Percentiles rank a stretch among this genome's conserved stretches.
Conservation (phyloP, 2,888 invertebrate genomes). For the Bellardia bayeri region DNA sequence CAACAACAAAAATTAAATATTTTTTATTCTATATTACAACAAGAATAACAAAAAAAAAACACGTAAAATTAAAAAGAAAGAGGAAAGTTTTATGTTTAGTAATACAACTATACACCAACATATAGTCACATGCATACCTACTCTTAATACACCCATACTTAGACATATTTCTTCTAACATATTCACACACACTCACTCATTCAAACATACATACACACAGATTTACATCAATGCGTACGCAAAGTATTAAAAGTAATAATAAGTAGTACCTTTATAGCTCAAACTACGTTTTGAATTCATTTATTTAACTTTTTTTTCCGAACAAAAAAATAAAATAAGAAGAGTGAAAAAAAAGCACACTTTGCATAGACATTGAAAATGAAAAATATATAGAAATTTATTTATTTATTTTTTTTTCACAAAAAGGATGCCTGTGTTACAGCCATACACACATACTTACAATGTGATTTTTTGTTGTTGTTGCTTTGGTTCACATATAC, state of each 20-base stretch:
- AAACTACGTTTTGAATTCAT: slow-evolving; percentile 72
- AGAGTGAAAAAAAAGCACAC: slow-evolving; percentile 38
- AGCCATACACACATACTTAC: slow-evolving; percentile 61
- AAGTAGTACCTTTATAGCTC: slow-evolving; percentile 79
- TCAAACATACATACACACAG: not conserved
- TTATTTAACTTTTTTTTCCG: slow-evolving; percentile 57
- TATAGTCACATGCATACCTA: slow-evolving; percentile 16
- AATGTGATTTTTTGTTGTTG: slow-evolving; percentile 3
- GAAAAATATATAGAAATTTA: slow-evolving; percentile 74
- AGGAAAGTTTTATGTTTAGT: slow-evolving; percentile 64
- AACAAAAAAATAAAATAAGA: slow-evolving; percentile 18
- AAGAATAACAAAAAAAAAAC: slow-evolving; percentile 22
- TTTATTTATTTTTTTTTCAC: slow-evolving; percentile 73
- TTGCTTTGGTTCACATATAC: slow-evolving; percentile 16
- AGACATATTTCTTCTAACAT: slow-evolving; percentile 14
- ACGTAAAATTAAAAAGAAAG: slow-evolving; percentile 62
- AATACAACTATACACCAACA: slow-evolving; percentile 23
- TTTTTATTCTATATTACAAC: slow-evolving; percentile 58
- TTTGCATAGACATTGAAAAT: slow-evolving; percentile 80
- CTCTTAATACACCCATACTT: slow-evolving; percentile 26
- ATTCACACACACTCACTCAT: slow-evolving; percentile 18
- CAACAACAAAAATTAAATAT: slow-evolving; percentile 32
- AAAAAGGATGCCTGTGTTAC: slow-evolving; percentile 79
- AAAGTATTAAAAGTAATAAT: slow-evolving; percentile 83
- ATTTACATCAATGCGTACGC: slow-evolving; percentile 65